Conservation (phyloP, 35 echinoderm and acorn worm genomes). For the Ptychodera flava region DNA sequence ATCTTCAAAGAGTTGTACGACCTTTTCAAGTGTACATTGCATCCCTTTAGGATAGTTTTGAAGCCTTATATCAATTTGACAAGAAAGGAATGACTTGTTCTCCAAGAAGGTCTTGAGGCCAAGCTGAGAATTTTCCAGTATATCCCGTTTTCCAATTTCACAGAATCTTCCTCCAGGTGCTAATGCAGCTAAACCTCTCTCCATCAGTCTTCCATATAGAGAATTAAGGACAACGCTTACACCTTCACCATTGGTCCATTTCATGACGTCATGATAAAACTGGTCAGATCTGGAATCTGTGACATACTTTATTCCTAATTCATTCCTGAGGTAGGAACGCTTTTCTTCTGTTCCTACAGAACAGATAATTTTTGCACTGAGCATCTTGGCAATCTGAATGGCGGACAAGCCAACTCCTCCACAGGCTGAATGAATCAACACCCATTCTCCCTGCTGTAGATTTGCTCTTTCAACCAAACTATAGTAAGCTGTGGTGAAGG, state of each 20-base stretch:
- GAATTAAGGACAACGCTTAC: no score
- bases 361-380: constrained; percentile 61
- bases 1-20: constrained; percentile 19
- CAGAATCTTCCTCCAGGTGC: constrained; percentile 39
- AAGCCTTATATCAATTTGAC: constrained; percentile 50
- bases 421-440: constrained; percentile 49
- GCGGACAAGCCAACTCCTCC: constrained; percentile 22
- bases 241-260: constrained; percentile 39
- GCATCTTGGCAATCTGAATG: constrained; percentile 32
- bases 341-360: constrained; percentile 7
- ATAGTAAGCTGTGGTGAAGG: constrained; percentile 59
- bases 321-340: constrained; percentile 12
- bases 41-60: constrained; percentile 19
- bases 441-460: constrained; percentile 44
- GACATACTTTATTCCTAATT: constrained; percentile 27
- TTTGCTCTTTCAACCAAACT: constrained; percentile 65
- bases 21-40: constrained; percentile 21
- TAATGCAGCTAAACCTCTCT: constrained; percentile 29
- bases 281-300: neutral
- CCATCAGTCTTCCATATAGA: constrained; percentile 38
- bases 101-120: constrained; percentile 30
- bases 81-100: constrained; percentile 47
- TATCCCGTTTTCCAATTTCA: constrained; percentile 43
- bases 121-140: constrained; percentile 32
- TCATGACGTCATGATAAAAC: constrained; percentile 37